Percentiles rank a stretch among this genome's conserved stretches.
Conservation (phyloP, 2,113 vertebrate species). For the Lampris incognitus region DNA sequence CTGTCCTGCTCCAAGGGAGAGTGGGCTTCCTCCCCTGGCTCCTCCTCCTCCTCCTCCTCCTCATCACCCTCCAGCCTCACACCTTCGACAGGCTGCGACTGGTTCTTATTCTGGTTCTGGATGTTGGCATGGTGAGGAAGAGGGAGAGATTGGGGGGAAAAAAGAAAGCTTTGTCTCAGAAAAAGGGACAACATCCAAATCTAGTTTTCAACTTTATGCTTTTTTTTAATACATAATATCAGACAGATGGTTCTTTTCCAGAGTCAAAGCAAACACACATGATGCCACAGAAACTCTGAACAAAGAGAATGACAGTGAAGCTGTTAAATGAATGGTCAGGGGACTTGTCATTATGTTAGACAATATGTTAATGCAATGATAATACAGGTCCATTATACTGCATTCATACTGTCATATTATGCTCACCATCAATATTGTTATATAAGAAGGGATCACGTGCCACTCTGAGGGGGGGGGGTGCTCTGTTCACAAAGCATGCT, state of each 20-base stretch:
- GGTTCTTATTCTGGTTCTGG: conserved; percentile 75
- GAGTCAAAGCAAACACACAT: conserved; percentile 27
- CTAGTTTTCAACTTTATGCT: conserved; percentile 6
- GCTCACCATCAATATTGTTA: conserved; percentile 31
- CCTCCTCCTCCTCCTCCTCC: conserved; percentile 72
- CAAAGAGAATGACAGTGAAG: conserved; percentile 44
- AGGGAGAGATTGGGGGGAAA: conserved; percentile 1
- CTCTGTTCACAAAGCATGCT: conserved; percentile 78
- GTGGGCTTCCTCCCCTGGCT: conserved; percentile 82
- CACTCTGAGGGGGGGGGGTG: conserved; percentile 47
- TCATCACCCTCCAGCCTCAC: conserved; percentile 63
- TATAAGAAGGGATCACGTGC: conserved; percentile 51
- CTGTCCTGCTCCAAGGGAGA: conserved; percentile 94
- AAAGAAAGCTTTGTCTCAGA: conserved; percentile 5
- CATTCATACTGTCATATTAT: neutral
- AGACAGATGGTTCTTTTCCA: conserved; percentile 39
- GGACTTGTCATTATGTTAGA: neutral
- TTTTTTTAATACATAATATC: conserved; percentile 12
- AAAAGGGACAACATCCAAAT: conserved; percentile 10
- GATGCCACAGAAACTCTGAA: conserved; percentile 32
- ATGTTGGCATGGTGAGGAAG: neutral
- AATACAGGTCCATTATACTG: too few species aligned
- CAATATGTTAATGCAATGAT: neutral
- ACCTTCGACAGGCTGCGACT: conserved; percentile 60
- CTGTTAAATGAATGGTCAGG: conserved; percentile 38